Evolutionary conservation across 2,888 invertebrate species (phyloP).

Genomic region (Callosobruchus maculatus): DNA sequence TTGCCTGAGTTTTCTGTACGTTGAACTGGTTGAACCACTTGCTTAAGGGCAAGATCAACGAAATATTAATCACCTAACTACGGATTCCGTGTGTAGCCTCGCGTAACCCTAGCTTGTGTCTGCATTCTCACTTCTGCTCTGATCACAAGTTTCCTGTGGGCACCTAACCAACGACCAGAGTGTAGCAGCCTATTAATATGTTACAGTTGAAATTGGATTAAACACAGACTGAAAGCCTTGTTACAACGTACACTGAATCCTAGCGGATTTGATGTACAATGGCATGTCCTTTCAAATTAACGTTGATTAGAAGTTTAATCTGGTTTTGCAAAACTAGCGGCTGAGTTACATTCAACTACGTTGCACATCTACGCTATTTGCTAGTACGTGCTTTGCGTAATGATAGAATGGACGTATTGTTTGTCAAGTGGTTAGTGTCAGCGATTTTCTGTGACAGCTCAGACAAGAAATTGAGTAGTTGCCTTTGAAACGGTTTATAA

Average conservation of each 20-base stretch:
- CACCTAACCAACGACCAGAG: not conserved
- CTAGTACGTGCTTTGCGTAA: not conserved
- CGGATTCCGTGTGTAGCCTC: too few relatives aligned
- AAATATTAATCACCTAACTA: too few relatives aligned
- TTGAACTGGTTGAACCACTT: too few relatives aligned
- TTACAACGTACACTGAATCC: not conserved
- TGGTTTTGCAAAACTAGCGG: not conserved
- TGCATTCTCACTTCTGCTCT: not conserved
- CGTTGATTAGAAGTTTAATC: not conserved
- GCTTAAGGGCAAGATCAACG: too few relatives aligned
- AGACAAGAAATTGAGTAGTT: too few relatives aligned
- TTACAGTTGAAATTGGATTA: not conserved
- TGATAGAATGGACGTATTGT: too few relatives aligned
- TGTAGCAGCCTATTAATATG: not conserved
- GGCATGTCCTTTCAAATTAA: not conserved
- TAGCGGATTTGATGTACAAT: not conserved
- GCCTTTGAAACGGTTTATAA: too few relatives aligned
- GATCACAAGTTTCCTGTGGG: not conserved
- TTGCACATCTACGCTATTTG: not conserved
- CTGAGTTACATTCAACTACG: not conserved
- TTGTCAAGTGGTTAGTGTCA: too few relatives aligned
- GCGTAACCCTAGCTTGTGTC: not conserved
- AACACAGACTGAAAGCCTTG: not conserved
- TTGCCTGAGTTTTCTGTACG: too few relatives aligned
- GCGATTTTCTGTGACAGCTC: too few relatives aligned